Base-by-base conservation (phyloP, 2,888 invertebrate genomes). In the Lapara coniferarum region DNA sequence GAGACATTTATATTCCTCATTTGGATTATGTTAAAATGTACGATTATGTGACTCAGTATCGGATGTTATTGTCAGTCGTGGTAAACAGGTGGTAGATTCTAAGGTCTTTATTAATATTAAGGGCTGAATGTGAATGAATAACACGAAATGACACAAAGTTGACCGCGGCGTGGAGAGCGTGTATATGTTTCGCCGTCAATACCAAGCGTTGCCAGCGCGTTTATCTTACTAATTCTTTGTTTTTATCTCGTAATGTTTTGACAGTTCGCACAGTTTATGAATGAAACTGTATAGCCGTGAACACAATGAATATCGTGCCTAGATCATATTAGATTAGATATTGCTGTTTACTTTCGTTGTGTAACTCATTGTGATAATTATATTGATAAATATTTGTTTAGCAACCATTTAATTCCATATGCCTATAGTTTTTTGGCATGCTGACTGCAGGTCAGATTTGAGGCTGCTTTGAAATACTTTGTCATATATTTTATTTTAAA, bases 191-290 rank as follows among this genome's bases (percentile, higher is more conserved):
- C 71, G 71, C 71, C 73, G 72, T 70, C 70, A 71, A 75, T 73
- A 68, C 71, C 66, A 72, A 75, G 68, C 73, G 72, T 76, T 77
- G 75, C 75, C 74, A 72, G 69, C 74, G 71, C 73, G 71, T 71
- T 72, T 70, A 71, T 69, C 69, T 69, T 68, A 77, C 57, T 75
- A 76, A 73, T 77, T 85, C 89, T 90, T 91, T 91, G 91, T 91
- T 92, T 89, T 89, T 85, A 80, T 88, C 79, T 73, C 52, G 77
- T 74, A 71, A 80, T 85, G 85, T 85, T 90, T 92, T 93, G 92
- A 93, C 92, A 92, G 89, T 82, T 90, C 88, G 80, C 81, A 79
- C 80, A 85, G 81, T 92, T 92, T 92, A 92, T 93, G 93, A 93
- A 93, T 93, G 93, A 91, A 91, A 89, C 87, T 85, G 87, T 88